phyloP scores from a whole-genome alignment of 2,113 vertebrate genomes.

The Gymnarchus niloticus region DNA sequence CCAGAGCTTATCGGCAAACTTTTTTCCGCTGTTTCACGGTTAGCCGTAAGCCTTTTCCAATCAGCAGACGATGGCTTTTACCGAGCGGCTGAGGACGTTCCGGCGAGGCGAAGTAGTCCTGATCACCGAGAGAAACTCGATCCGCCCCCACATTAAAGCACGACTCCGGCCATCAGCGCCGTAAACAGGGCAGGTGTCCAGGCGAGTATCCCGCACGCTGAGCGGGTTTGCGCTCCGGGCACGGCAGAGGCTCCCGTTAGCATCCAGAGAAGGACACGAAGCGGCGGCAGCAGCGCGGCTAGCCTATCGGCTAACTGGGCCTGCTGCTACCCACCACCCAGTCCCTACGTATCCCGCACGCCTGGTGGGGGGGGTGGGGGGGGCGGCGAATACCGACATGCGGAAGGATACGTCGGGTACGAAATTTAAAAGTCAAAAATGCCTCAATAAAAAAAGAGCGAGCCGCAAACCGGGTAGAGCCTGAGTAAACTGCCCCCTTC shows the following conservation, averaged over 20 bases:
- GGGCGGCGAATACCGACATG: background rate
- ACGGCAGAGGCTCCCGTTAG: too few species aligned
- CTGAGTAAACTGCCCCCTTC: background rate
- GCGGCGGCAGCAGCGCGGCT: background rate
- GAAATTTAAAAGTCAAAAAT: background rate
- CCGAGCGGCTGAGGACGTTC: background rate
- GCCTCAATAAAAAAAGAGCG: background rate
- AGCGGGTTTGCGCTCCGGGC: background rate
- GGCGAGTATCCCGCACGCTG: too few species aligned
- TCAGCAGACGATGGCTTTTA: background rate
- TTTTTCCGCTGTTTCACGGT: background rate
- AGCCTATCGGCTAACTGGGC: slow-evolving; percentile 16
- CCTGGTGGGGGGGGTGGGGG: too few species aligned
- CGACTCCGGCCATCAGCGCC: too few species aligned
- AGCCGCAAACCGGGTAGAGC: background rate
- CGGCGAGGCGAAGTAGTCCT: background rate
- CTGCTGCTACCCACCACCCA: background rate
- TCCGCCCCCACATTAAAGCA: too few species aligned
- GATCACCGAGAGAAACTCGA: too few species aligned
- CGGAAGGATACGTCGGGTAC: background rate
- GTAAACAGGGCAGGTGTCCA: background rate
- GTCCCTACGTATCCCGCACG: background rate
- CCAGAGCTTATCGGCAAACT: background rate
- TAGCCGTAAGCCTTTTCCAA: too few species aligned
- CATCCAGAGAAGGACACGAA: background rate